Conservation (phyloP, 1,140 invertebrate species). For the Achroia grisella region DNA sequence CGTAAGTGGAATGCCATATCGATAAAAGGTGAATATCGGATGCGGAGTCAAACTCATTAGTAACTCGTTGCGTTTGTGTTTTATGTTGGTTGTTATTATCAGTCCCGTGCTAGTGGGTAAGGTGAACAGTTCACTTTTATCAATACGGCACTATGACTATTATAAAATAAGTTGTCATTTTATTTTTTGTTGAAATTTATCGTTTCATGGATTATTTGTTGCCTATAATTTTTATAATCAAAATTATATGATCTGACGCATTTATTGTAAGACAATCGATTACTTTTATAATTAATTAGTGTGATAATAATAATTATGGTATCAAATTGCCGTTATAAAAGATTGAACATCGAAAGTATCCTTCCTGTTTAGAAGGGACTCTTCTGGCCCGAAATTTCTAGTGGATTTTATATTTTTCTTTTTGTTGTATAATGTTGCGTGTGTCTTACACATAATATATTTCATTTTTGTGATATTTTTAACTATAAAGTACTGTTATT, state of each 20-base stretch:
- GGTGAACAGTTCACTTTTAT: constrained; percentile 66
- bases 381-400: constrained; percentile 70
- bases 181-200: constrained; percentile 70
- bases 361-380: constrained; percentile 73
- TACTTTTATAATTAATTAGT: constrained; percentile 73
- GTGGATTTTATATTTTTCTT: constrained; percentile 72
- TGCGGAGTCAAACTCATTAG: constrained; percentile 68
- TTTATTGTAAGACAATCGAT: constrained; percentile 73
- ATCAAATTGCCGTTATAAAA: constrained; percentile 71
- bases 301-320: constrained; percentile 72
- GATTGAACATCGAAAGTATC: constrained; percentile 74
- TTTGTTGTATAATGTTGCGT: constrained; percentile 74
- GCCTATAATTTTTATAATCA: constrained; percentile 66
- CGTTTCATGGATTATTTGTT: constrained; percentile 70
- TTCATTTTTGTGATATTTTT: constrained; percentile 76
- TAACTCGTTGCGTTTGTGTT: constrained; percentile 38
- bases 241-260: constrained; percentile 74
- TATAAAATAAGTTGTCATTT: constrained; percentile 69
- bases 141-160: constrained; percentile 69
- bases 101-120: constrained; percentile 26
- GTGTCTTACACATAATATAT: constrained; percentile 74
- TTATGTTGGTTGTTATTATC: constrained; percentile 53
- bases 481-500: constrained; percentile 74
- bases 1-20: constrained; percentile 73
- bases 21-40: constrained; percentile 72